phyloP scores from a whole-genome alignment of 2,888 invertebrate genomes.

The Physocephala rufipes region DNA sequence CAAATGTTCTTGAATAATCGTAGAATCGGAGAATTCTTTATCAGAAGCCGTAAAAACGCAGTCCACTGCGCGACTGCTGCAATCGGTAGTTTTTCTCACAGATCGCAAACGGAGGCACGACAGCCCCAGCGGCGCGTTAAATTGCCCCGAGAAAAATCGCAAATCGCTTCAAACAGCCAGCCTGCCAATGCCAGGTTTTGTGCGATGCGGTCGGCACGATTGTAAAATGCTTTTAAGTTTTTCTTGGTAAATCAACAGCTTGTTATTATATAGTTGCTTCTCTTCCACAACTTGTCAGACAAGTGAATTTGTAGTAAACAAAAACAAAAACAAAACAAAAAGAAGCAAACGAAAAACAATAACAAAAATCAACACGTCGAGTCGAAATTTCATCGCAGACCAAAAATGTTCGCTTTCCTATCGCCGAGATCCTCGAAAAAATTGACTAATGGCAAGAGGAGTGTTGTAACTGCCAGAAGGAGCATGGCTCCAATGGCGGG shows the following conservation, averaged over 20 bases:
- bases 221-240: constrained; percentile 39
- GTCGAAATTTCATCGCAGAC: constrained; percentile 29
- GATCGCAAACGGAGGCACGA: constrained; percentile 30
- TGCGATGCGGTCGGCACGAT: constrained; percentile 35
- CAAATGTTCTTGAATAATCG: constrained; percentile 32
- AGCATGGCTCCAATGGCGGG: neutral
- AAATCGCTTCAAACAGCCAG: constrained; percentile 33
- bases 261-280: constrained; percentile 27
- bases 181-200: constrained; percentile 28
- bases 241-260: constrained; percentile 33
- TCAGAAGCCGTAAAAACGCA: constrained; percentile 28
- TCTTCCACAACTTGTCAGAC: constrained; percentile 35
- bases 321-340: no score
- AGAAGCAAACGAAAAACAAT: constrained; percentile 11
- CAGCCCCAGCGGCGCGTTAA: constrained; percentile 36
- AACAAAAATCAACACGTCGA: constrained; percentile 29
- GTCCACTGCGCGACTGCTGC: constrained; percentile 1
- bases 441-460: constrained; percentile 33
- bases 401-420: constrained; percentile 23
- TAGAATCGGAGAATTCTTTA: constrained; percentile 23
- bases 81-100: constrained; percentile 32
- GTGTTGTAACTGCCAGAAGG: constrained; percentile 20
- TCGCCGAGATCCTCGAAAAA: constrained; percentile 28
- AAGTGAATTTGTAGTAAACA: constrained; percentile 33
- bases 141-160: constrained; percentile 35